phyloP scores from a whole-genome alignment of 2,797 vertebrate genomes.

The Ibycter americanus region DNA sequence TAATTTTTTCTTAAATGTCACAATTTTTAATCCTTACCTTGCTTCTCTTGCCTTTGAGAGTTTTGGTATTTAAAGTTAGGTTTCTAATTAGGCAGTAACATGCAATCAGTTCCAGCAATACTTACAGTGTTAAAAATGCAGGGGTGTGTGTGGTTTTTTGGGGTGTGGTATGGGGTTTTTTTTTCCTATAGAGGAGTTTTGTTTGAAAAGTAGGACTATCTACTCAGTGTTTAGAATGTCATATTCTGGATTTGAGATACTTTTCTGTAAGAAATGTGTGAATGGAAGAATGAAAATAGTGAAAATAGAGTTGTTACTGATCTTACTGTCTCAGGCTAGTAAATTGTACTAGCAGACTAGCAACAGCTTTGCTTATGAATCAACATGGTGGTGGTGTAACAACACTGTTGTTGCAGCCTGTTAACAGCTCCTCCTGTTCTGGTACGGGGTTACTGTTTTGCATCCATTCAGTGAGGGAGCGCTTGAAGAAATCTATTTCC shows the following conservation, averaged over 20 bases:
- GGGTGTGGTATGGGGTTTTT: too few relatives aligned
- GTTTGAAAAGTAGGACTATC: not conserved
- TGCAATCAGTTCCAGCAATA: not conserved
- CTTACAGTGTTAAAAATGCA: not conserved
- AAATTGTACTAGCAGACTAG: not conserved
- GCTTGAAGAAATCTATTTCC: not conserved
- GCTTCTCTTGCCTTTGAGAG: not conserved
- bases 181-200: not conserved
- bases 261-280: not conserved
- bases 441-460: not conserved
- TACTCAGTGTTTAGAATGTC: not conserved
- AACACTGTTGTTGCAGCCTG: not conserved
- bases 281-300: not conserved
- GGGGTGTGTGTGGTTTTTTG: too few relatives aligned
- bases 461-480: not conserved
- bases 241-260: not conserved
- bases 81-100: not conserved
- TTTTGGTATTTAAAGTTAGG: not conserved
- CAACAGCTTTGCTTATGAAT: not conserved
- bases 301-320: not conserved
- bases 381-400: not conserved
- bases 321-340: not conserved
- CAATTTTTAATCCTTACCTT: not conserved
- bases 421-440: not conserved
- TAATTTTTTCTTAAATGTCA: not conserved